Percentiles rank a stretch among this genome's conserved stretches.
Conservation (phyloP, 2,888 invertebrate species). For the Mythimna impura region DNA sequence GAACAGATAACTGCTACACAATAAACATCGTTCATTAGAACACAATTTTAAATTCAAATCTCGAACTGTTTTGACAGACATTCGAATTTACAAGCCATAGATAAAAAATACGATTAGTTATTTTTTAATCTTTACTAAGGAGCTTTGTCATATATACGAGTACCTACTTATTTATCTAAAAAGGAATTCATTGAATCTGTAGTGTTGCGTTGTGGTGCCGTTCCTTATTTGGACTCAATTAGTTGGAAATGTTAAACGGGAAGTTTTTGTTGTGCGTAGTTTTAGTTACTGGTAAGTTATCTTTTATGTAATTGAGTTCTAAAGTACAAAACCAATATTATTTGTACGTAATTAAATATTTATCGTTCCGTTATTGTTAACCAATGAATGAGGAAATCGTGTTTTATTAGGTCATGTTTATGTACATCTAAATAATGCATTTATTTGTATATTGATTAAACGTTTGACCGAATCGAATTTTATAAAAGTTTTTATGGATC, state of each 20-base stretch:
- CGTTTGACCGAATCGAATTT: neutral
- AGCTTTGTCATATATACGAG: no score
- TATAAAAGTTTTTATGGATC: no score
- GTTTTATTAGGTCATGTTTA: slow-evolving; percentile 10
- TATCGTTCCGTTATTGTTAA: neutral
- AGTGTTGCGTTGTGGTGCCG: slow-evolving; percentile 67
- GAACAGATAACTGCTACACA: slow-evolving; percentile 78
- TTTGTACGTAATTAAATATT: neutral
- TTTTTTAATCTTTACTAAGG: no score
- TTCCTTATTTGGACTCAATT: slow-evolving; percentile 74
- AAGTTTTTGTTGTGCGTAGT: slow-evolving; percentile 82
- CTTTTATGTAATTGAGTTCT: slow-evolving; percentile 15
- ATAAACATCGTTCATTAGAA: slow-evolving; percentile 72
- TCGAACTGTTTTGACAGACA: slow-evolving; percentile 55
- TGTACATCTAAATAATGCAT: neutral
- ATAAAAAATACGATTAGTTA: slow-evolving; percentile 31
- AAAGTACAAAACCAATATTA: neutral
- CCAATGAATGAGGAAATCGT: slow-evolving; percentile 22
- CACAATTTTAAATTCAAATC: slow-evolving; percentile 60
- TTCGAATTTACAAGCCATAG: slow-evolving; percentile 30
- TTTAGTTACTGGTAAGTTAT: slow-evolving; percentile 84
- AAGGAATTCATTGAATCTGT: slow-evolving; percentile 34
- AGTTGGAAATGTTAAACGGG: slow-evolving; percentile 87
- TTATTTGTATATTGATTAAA: neutral
- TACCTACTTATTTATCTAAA: slow-evolving; percentile 14